phyloP scores from a whole-genome alignment of 2,113 vertebrate genomes.

The Ahaetulla prasina region DNA sequence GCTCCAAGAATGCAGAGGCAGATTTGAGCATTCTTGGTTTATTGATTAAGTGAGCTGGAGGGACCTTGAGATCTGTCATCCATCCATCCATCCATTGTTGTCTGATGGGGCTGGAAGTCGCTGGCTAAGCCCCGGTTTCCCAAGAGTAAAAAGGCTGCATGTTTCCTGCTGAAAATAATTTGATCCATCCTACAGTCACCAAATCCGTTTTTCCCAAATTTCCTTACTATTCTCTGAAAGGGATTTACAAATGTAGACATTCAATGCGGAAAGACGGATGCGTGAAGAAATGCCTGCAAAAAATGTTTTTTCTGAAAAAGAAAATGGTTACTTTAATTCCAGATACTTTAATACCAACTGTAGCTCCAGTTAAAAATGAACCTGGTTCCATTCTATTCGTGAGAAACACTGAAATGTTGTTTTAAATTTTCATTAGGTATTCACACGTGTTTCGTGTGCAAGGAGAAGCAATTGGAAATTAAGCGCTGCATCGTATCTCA shows the following conservation, averaged over 20 bases:
- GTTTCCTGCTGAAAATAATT: no score
- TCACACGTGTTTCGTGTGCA: constrained; percentile 90
- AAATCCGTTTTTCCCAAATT: neutral
- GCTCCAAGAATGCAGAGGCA: neutral
- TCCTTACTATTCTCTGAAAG: neutral
- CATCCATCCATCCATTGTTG: no score
- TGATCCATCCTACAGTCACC: neutral
- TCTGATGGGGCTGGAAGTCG: neutral
- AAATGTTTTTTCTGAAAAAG: neutral
- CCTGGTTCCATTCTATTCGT: neutral
- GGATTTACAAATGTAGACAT: neutral
- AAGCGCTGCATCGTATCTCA: constrained; percentile 86
- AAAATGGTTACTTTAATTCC: no score
- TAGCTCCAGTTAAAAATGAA: neutral
- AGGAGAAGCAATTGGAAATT: constrained; percentile 78
- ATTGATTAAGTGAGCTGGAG: neutral
- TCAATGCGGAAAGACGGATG: neutral
- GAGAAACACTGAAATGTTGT: neutral
- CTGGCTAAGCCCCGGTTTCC: neutral
- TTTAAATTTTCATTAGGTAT: constrained; percentile 68
- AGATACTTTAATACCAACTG: no score
- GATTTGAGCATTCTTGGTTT: neutral
- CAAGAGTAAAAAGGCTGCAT: neutral
- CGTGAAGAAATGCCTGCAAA: neutral
- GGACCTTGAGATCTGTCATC: neutral